A percentile compares a stretch with the other conserved stretches of the same genome.
Evolutionary conservation across 92 coral and sea anemone genomes (phyloP).

Genomic region (Bergia sp.): DNA sequence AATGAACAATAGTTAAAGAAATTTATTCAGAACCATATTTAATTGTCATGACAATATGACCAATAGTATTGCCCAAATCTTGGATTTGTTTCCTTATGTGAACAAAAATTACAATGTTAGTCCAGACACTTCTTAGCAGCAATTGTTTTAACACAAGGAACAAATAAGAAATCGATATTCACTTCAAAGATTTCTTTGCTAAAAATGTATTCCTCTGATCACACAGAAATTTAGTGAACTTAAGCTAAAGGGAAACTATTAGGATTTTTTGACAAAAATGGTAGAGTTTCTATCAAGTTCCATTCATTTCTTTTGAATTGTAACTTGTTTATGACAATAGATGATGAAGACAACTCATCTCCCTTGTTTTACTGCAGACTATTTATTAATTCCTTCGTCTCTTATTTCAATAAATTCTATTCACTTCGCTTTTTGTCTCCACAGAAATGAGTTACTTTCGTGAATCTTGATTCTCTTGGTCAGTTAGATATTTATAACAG

Average conservation of each 20-base stretch:
- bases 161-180: neutral
- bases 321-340: neutral
- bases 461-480: neutral
- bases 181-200: neutral
- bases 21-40: neutral
- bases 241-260: neutral
- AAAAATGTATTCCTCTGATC: neutral
- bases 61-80: neutral
- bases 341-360: neutral
- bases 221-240: neutral
- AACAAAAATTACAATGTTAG: neutral
- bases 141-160: neutral
- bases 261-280: neutral
- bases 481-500: neutral
- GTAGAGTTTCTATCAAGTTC: neutral
- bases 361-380: neutral
- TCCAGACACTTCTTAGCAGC: neutral
- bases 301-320: neutral
- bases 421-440: slow-evolving; percentile 9
- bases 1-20: neutral
- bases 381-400: neutral
- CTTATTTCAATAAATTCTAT: neutral
- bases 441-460: neutral
- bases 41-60: neutral
- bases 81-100: neutral